Evolutionary conservation across 2,797 vertebrate species (phyloP).

Genomic region (Argya squamiceps): DNA sequence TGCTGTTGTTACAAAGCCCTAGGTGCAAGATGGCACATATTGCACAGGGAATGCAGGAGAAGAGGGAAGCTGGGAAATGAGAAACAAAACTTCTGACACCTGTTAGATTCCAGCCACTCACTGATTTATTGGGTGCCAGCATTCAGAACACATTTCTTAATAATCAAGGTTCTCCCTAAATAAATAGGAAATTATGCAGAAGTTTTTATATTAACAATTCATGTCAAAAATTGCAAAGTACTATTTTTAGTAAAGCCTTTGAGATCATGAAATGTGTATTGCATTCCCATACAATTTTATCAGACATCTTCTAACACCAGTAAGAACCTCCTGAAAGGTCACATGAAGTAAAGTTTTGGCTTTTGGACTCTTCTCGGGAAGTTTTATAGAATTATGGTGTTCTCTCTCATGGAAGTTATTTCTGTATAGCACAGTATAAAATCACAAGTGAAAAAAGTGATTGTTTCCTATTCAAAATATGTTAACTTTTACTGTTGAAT

Average conservation of each 20-base stretch:
- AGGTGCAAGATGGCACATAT: not conserved
- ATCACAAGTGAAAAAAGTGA: not conserved
- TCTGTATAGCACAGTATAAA: not conserved
- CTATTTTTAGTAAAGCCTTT: not conserved
- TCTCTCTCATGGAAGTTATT: not conserved
- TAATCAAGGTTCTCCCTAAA: not conserved
- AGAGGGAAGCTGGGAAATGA: not conserved
- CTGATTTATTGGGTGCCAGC: not conserved
- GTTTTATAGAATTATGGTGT: not conserved
- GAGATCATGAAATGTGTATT: not conserved
- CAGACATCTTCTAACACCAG: not conserved
- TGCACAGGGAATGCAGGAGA: not conserved
- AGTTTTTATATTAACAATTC: not conserved
- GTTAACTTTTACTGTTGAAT: not conserved
- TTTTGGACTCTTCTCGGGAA: not conserved
- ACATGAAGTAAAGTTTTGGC: not conserved
- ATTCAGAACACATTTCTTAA: not conserved
- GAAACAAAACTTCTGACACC: not conserved
- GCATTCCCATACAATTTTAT: not conserved
- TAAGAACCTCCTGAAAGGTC: not conserved
- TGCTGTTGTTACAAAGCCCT: not conserved
- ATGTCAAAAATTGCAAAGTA: not conserved
- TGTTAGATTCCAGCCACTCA: not conserved
- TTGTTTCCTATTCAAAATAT: not conserved
- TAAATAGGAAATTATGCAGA: not conserved